phyloP scores from a whole-genome alignment of 2,797 vertebrate genomes.

The Aeoliscus strigatus region DNA sequence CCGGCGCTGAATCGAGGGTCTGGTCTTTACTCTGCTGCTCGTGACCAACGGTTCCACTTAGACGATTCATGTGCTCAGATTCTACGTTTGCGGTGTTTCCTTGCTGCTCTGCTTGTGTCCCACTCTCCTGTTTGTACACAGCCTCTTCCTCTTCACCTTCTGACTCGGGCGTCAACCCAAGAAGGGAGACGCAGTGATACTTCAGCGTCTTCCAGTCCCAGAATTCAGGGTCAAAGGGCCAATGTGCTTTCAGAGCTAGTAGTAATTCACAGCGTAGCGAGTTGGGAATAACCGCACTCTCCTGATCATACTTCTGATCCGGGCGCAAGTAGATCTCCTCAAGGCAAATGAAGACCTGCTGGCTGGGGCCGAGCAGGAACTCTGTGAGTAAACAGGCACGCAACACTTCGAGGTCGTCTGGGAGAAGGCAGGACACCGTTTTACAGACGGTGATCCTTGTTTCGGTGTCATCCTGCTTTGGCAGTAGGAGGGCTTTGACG shows the following conservation, averaged over 20 bases:
- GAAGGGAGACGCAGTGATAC: constrained; percentile 83
- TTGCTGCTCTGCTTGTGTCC: constrained; percentile 68
- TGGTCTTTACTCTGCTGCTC: constrained; percentile 21
- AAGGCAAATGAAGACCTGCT: constrained; percentile 81
- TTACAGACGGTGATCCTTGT: constrained; percentile 91
- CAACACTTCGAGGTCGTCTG: constrained; percentile 90
- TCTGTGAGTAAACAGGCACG: constrained; percentile 95
- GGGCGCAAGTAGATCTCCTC: constrained; percentile 89
- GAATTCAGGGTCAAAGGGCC: constrained; percentile 98
- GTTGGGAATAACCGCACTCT: constrained; percentile 88
- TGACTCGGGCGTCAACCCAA: constrained; percentile 85
- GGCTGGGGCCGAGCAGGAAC: constrained; percentile 85
- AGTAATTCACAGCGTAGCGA: constrained; percentile 95
- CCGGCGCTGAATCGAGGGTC: constrained; percentile 11
- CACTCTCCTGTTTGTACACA: constrained; percentile 62
- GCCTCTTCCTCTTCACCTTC: constrained; percentile 69
- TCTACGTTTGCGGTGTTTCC: constrained; percentile 35
- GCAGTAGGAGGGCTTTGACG: constrained; percentile 93
- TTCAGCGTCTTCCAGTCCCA: constrained; percentile 99
- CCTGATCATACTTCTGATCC: constrained; percentile 94
- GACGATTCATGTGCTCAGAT: constrained; percentile 20
- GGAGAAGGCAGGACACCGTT: constrained; percentile 89
- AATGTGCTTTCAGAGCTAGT: constrained; percentile 91
- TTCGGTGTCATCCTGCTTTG: constrained; percentile 84
- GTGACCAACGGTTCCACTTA: constrained; percentile 45